Conservation (phyloP, 1,140 invertebrate genomes). For the Mactra quadrangularis region DNA sequence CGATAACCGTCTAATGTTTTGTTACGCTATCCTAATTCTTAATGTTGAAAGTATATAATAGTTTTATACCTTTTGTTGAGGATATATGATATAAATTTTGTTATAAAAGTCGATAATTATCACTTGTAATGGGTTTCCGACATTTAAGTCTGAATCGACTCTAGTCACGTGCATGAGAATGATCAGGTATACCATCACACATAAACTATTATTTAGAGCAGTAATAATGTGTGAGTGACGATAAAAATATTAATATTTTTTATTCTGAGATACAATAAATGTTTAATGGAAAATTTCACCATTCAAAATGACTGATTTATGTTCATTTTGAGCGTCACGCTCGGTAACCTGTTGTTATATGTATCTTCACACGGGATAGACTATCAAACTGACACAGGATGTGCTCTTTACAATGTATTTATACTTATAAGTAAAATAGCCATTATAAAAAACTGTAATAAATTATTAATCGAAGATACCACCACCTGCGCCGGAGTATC, state of each 20-base stretch:
- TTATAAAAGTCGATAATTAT: slow-evolving; percentile 60
- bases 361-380: too few relatives aligned
- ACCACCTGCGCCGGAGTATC: too few relatives aligned
- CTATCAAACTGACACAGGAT: too few relatives aligned
- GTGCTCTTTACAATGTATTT: too few relatives aligned
- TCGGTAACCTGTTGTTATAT: too few relatives aligned
- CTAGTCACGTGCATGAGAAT: slow-evolving; percentile 21
- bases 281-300: slow-evolving; percentile 57
- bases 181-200: neutral
- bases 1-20: too few relatives aligned
- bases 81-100: slow-evolving; percentile 57
- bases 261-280: slow-evolving; percentile 36
- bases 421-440: too few relatives aligned
- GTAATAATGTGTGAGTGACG: neutral
- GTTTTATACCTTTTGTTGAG: neutral
- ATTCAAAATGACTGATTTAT: slow-evolving; percentile 49
- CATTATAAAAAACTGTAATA: too few relatives aligned
- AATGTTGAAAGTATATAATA: too few relatives aligned
- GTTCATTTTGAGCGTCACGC: neutral
- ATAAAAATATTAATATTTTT: slow-evolving; percentile 51
- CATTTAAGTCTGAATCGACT: slow-evolving; percentile 32
- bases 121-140: slow-evolving; percentile 39
- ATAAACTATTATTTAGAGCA: slow-evolving; percentile 18
- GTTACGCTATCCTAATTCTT: too few relatives aligned
- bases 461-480: too few relatives aligned